Conservation (phyloP, 2,113 vertebrate species). For the Tursiops truncatus region DNA sequence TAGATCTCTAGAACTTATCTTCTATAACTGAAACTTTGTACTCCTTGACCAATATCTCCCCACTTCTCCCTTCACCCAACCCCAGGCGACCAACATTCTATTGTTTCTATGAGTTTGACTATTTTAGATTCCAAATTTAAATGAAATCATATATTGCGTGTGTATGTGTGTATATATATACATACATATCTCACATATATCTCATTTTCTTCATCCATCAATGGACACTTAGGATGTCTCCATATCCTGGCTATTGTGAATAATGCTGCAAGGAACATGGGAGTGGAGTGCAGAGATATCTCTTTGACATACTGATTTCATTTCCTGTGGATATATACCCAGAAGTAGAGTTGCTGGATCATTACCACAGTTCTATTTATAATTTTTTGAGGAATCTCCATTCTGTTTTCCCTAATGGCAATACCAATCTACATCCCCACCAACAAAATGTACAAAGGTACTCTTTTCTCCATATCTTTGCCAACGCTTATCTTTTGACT, state of each 20-base stretch:
- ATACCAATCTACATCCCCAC: not conserved
- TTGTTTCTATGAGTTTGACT: not conserved
- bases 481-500: not conserved
- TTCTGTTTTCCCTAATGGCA: not conserved
- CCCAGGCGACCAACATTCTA: not conserved
- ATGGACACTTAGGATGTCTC: not conserved
- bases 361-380: not conserved
- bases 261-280: not conserved
- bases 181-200: not conserved
- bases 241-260: not conserved
- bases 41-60: not conserved
- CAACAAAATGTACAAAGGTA: not conserved
- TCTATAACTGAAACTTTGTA: not conserved
- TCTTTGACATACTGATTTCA: not conserved
- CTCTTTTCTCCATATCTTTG: not conserved
- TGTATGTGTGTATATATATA: not conserved
- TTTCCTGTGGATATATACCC: not conserved
- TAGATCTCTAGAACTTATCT: not conserved
- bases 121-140: not conserved
- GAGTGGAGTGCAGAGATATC: not conserved
- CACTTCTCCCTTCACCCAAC: not conserved
- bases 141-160: not conserved
- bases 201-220: not conserved
- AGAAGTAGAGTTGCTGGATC: not conserved
- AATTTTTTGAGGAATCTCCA: not conserved